Base-by-base conservation (phyloP, 2,797 vertebrate species). In the Balearica regulorum region DNA sequence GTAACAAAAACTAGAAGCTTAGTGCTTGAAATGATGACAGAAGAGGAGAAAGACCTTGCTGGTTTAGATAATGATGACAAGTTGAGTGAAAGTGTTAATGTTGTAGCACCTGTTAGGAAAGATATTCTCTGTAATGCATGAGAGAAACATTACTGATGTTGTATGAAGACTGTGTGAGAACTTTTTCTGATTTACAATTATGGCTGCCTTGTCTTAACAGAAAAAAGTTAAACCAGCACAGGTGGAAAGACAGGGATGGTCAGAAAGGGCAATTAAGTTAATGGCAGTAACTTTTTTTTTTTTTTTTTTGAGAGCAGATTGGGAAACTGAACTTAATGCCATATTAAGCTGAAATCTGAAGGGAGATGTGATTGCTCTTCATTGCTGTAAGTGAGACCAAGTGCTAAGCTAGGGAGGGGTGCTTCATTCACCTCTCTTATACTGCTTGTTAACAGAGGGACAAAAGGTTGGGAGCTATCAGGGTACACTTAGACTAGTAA, bases 71-170 rank as follows among this genome's bases (percentile, higher is more conserved):
- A 37, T 18, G 20, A 33, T 49, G n/a, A 39, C 26, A 21, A 44
- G 12, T 26, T 24, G 19, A 22, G 9, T 2, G 1, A 24, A 73
- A 64, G 11, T 37, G 8, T 54, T 37, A 37, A 4, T 57, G 15
- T 26, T 90, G 64, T 49, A 37, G n/a, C 11, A 68, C 13, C 17
- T 83, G 8, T 78, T 81, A 44, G 31, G 33, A 66, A 68, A 66
- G 55, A 7, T 17, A 43, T 3, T 91, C 31, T 10, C 28, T 53
- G 54, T 49, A 51, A 31, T 2, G 6, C 0, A 0, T 58, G 53
- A 57, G 14, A 51, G 49, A 75, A 80, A 28, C 0, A 0, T 57
- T 66, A 5, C 21, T 83, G 53, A 51, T 5, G 0, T 26, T 53
- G 6, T 28, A 6, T 37, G 49, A 87, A 33, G 44, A 24, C 14